Evolutionary conservation across 2,888 invertebrate species (phyloP), one percentile per base, ranked within the genome.

Genomic region (Apocheima hispidaria): DNA sequence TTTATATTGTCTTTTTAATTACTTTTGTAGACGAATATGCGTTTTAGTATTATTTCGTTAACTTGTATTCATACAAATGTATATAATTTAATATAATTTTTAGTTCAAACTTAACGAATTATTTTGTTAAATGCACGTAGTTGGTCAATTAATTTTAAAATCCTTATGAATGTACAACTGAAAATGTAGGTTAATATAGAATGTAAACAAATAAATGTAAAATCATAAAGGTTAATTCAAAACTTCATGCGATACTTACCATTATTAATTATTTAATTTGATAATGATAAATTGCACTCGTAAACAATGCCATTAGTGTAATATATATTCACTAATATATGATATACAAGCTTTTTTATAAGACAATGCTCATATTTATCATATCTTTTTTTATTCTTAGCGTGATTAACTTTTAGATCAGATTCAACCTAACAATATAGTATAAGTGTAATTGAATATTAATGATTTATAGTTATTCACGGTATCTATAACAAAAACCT

Each of bases 11-110:
- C 10, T 10, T 20, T 23, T 23, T 28, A 28, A 35, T n/a, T 35
- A 33, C 0, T 28, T 44, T 70, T 70, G 40, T 65, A 57, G 80
- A 84, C 85, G 88, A 85, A 86, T 80, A 55, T 91, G 89, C 90
- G 90, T 90, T 92, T 86, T 90, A 91, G 90, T 90, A 90, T 90
- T 87, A 81, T 88, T 89, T 90, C 87, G 87, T 90, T 88, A 14
- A 20, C 2, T 28, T 51, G 12, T 38, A 38, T 12, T 58, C 30
- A 38, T 7, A 16, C 10, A 23, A 50, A 20, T 46, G 28, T 33
- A 44, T 30, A 51, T 51, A 44, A 5, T 23, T 18, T 20, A 38
- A 50, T 44, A 41, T 21, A 12, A 9, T n/a, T 41, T 41, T 7
- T 16, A n/a, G 9, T 46, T 33, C 33, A 48, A 41, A 28, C 23